Conservation (phyloP, 2,797 vertebrate species). For the Bothrops alternatus region DNA sequence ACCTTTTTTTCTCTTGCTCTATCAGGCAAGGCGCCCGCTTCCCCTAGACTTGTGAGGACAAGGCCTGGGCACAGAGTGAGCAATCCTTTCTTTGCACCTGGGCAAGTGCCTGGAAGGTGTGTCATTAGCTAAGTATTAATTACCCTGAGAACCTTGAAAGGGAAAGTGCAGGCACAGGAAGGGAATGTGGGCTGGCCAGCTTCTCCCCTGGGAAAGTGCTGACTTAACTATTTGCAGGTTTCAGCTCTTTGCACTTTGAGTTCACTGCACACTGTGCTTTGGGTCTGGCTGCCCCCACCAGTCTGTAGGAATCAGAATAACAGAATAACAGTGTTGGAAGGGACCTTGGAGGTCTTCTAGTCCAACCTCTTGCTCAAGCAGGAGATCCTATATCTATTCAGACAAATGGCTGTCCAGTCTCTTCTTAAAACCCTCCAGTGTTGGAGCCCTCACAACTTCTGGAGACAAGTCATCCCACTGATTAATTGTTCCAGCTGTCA, state of each 20-base stretch:
- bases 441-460: not conserved
- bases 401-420: not conserved
- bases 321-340: not conserved
- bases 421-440: not conserved
- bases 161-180: conserved; percentile 25
- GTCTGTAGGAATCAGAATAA: not conserved
- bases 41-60: conserved; percentile 22
- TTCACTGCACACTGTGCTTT: not conserved
- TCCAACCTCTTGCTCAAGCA: not conserved
- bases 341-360: not conserved
- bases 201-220: conserved; percentile 11
- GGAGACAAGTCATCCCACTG: not conserved
- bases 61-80: not conserved
- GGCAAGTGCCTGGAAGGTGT: conserved; percentile 20
- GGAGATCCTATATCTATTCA: not conserved
- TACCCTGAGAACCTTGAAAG: conserved; percentile 23
- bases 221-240: conserved; percentile 6
- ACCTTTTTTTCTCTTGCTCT: not conserved
- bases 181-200: conserved; percentile 25
- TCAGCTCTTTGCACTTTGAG: not conserved
- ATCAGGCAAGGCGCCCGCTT: not conserved
- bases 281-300: not conserved
- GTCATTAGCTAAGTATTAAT: conserved; percentile 18
- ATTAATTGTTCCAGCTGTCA: not conserved
- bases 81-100: conserved; percentile 25